phyloP scores from a whole-genome alignment of 2,797 vertebrate genomes.

The Gymnocypris eckloni region DNA sequence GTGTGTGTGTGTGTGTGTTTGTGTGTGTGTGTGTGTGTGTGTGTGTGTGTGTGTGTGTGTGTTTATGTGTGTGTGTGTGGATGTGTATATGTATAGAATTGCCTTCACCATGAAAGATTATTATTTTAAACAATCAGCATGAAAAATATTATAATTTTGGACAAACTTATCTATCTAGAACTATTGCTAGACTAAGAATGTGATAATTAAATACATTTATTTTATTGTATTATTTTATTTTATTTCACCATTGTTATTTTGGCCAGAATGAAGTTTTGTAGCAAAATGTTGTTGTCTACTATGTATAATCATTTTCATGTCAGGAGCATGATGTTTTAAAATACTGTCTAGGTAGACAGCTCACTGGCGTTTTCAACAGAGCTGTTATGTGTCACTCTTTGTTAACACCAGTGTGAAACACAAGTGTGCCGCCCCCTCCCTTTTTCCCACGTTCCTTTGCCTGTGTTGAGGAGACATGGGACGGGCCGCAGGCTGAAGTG shows the following conservation, averaged over 20 bases:
- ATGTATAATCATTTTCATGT: too few species aligned
- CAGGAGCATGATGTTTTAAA: not conserved
- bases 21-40: too few species aligned
- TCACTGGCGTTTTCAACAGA: not conserved
- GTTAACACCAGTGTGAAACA: slow-evolving; percentile 2
- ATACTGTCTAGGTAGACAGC: not conserved
- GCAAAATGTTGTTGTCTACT: too few species aligned
- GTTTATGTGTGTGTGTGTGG: too few species aligned
- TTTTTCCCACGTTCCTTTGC: slow-evolving; percentile 47
- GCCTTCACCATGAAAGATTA: too few species aligned
- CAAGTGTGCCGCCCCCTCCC: slow-evolving; percentile 8
- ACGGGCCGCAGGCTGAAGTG: slow-evolving; percentile 24
- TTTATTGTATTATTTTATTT: not conserved
- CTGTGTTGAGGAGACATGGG: not conserved
- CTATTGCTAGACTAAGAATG: not conserved
- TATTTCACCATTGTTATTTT: not conserved
- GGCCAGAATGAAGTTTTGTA: not conserved
- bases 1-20: too few species aligned
- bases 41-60: too few species aligned
- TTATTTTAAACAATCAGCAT: too few species aligned
- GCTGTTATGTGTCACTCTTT: slow-evolving; percentile 26
- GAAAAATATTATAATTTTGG: too few species aligned
- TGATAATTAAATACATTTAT: too few species aligned
- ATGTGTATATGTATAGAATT: too few species aligned
- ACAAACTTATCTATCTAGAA: not conserved